Evolutionary conservation across 2,113 vertebrate genomes (phyloP).

Genomic region (Nematolebias whitei): DNA sequence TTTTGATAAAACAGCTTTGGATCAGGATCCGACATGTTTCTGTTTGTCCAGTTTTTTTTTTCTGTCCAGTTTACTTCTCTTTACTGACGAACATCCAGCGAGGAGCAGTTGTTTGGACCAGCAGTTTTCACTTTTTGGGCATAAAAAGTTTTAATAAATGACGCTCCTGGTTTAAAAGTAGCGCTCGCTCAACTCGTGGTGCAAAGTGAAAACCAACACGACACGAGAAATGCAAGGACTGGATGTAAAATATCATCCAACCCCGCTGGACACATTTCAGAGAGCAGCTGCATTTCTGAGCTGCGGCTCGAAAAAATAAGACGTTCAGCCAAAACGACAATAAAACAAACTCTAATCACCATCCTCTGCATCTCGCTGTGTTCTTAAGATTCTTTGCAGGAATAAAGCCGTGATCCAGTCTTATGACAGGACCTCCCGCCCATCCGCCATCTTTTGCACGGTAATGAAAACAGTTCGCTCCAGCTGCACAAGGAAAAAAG

Average conservation of each 20-base stretch:
- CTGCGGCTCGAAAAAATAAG: too few species aligned
- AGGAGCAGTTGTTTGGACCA: not conserved
- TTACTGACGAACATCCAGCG: not conserved
- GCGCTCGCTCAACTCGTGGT: not conserved
- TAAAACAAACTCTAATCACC: too few species aligned
- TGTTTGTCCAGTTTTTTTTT: not conserved
- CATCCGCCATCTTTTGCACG: not conserved
- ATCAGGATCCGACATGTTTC: not conserved
- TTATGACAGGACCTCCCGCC: not conserved
- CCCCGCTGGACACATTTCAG: too few species aligned
- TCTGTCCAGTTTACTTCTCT: not conserved
- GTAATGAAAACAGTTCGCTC: too few species aligned
- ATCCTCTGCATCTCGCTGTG: too few species aligned
- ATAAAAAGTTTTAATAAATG: not conserved
- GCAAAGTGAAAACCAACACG: too few species aligned
- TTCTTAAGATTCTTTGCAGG: not conserved
- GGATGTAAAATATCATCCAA: too few species aligned
- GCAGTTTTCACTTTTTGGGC: too few species aligned
- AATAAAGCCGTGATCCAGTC: slow-evolving; percentile 6
- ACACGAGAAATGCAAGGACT: too few species aligned
- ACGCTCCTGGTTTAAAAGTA: not conserved
- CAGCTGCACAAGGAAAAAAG: not conserved
- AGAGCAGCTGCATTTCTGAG: too few species aligned
- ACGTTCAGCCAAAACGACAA: too few species aligned
- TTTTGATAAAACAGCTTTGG: not conserved